These are phyloP conservation scores for Torymus tubicola DNA, from an alignment of 2,888 invertebrate genomes.

Conservation along the genomic window DNA sequence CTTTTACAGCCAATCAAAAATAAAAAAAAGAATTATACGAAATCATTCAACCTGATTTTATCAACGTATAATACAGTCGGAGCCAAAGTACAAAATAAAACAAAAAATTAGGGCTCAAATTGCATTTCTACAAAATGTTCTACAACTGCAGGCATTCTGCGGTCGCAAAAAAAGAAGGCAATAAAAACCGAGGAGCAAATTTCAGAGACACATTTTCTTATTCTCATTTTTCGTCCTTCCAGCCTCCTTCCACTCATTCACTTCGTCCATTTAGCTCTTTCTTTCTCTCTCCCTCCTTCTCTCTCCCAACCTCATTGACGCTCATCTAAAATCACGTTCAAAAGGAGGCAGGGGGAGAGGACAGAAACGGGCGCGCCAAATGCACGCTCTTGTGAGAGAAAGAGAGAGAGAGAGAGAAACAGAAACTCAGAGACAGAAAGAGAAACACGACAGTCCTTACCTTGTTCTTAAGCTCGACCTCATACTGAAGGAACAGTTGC, in stretches of 20 bases:
- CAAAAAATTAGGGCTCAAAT: too few species aligned
- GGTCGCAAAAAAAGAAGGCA: neutral
- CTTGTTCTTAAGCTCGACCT: constrained; percentile 89
- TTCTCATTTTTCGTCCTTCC: neutral
- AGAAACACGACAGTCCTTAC: constrained; percentile 64
- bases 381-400: neutral
- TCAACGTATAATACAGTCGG: neutral
- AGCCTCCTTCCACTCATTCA: too few species aligned
- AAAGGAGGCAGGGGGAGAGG: neutral
- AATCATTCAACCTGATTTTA: too few species aligned
- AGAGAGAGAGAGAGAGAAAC: too few species aligned
- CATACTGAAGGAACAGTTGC: constrained; percentile 92
- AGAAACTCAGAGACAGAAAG: too few species aligned
- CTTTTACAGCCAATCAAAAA: too few species aligned
- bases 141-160: too few species aligned
- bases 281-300: neutral
- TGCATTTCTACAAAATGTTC: too few species aligned
- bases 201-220: neutral
- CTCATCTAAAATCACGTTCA: constrained; percentile 12
- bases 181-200: constrained; percentile 3
- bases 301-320: neutral
- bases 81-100: too few species aligned
- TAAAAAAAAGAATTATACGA: too few species aligned
- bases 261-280: too few species aligned
- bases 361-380: neutral